These are phyloP conservation scores for Eufriesea mexicana DNA, from an alignment of 1,140 invertebrate species.

Conservation along the genomic window DNA sequence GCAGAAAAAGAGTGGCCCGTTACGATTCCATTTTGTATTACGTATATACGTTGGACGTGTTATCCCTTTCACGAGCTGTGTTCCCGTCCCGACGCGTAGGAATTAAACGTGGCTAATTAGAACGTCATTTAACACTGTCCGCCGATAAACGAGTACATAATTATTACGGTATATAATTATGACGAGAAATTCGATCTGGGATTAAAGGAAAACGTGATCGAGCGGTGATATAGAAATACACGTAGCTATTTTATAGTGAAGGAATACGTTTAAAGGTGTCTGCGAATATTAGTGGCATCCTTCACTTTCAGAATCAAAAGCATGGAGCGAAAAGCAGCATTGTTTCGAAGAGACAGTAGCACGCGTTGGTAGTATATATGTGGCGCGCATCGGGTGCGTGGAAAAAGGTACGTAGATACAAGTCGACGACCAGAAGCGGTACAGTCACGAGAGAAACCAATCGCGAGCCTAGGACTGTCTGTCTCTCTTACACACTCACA, in stretches of 20 bases:
- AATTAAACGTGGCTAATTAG: neutral
- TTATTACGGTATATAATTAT: neutral
- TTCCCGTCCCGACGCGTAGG: neutral
- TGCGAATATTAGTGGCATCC: neutral
- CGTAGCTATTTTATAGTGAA: neutral
- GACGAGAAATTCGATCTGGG: neutral
- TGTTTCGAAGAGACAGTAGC: conserved; percentile 44
- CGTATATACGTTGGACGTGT: too few species aligned
- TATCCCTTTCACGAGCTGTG: neutral
- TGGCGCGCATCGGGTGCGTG: conserved; percentile 43
- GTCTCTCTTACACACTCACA: conserved; percentile 38
- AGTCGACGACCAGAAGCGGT: conserved; percentile 68
- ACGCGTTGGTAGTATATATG: conserved; percentile 12
- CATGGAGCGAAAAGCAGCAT: conserved; percentile 34
- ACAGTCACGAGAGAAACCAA: conserved; percentile 52
- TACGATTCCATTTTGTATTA: neutral
- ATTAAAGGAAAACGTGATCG: neutral
- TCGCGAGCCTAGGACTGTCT: neutral
- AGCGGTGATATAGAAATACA: neutral
- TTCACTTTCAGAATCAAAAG: conserved; percentile 29
- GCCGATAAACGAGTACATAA: too few species aligned
- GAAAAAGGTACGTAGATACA: conserved; percentile 61
- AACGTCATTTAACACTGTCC: too few species aligned
- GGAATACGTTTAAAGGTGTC: neutral
- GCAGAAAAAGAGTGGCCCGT: neutral